Conservation (phyloP, 1,140 invertebrate species). For the Frieseomelitta varia region DNA sequence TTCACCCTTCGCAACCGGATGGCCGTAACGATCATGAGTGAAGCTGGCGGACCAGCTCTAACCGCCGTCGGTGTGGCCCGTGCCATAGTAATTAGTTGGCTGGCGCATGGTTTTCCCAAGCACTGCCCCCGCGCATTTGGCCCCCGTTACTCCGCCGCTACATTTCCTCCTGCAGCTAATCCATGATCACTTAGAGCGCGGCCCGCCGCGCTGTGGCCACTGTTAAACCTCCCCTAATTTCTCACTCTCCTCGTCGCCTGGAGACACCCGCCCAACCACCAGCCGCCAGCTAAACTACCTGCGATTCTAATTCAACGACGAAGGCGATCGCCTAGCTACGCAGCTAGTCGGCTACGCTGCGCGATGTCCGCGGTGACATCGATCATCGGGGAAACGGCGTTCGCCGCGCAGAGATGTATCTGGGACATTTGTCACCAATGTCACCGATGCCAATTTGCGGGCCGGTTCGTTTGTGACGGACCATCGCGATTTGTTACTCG, state of each 20-base stretch:
- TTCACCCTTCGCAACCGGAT: constrained; percentile 49
- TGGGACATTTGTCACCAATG: neutral
- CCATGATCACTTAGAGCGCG: constrained; percentile 66
- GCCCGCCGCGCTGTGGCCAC: constrained; percentile 67
- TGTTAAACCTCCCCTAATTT: constrained; percentile 69
- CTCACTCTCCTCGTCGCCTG: constrained; percentile 49
- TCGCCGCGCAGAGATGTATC: neutral
- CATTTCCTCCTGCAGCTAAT: constrained; percentile 62
- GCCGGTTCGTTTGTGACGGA: neutral
- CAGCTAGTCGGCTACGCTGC: neutral
- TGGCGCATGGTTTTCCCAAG: constrained; percentile 59
- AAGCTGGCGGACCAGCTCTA: constrained; percentile 46
- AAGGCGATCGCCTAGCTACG: constrained; percentile 1
- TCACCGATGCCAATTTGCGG: neutral
- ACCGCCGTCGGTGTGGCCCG: constrained; percentile 56
- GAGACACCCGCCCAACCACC: constrained; percentile 43
- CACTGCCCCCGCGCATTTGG: neutral
- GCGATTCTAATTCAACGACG: neutral
- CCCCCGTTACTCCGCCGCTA: constrained; percentile 11
- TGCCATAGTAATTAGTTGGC: constrained; percentile 68
- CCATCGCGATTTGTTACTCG: neutral
- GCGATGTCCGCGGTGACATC: constrained; percentile 11
- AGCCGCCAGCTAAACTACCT: neutral
- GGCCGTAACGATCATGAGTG: constrained; percentile 62
- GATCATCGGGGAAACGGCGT: constrained; percentile 8